These are phyloP conservation scores for Eulemur rubriventer DNA, from an alignment of 2,797 vertebrate genomes.

Conservation along the genomic window DNA sequence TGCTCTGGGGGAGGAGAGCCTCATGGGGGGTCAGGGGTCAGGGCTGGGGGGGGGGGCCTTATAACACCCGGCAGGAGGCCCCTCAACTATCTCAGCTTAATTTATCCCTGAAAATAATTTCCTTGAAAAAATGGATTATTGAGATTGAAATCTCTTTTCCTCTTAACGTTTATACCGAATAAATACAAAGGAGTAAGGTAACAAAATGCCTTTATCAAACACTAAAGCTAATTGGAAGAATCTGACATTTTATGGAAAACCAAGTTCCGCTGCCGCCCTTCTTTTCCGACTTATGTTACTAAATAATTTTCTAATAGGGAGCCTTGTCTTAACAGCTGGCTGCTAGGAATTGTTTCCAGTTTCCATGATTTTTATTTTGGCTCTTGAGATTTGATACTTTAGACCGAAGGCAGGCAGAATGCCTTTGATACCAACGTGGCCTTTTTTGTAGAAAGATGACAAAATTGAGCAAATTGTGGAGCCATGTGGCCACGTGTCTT, in stretches of 20 bases:
- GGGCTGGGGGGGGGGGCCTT: neutral
- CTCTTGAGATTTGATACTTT: neutral
- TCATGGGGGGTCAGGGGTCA: no score
- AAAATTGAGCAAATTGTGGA: neutral
- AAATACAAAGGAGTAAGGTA: neutral
- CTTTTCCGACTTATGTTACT: neutral
- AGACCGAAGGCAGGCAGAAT: neutral
- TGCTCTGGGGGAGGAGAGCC: accelerated
- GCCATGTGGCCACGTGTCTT: neutral
- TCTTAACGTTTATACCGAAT: neutral
- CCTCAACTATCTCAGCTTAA: neutral
- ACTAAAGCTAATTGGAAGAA: neutral
- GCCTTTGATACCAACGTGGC: neutral
- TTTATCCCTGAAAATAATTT: neutral
- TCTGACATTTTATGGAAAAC: conserved; percentile 34
- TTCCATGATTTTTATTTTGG: neutral
- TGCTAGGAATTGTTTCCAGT: neutral
- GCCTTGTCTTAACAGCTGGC: neutral
- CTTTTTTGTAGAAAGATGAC: neutral
- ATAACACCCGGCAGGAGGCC: no score
- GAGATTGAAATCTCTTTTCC: neutral
- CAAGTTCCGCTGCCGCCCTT: neutral
- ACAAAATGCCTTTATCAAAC: neutral
- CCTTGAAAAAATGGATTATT: neutral
- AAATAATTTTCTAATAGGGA: conserved; percentile 1